Percentiles rank a stretch among this genome's conserved stretches.
phyloP scores from a whole-genome alignment of 2,797 vertebrate genomes.

The Picus viridis region DNA sequence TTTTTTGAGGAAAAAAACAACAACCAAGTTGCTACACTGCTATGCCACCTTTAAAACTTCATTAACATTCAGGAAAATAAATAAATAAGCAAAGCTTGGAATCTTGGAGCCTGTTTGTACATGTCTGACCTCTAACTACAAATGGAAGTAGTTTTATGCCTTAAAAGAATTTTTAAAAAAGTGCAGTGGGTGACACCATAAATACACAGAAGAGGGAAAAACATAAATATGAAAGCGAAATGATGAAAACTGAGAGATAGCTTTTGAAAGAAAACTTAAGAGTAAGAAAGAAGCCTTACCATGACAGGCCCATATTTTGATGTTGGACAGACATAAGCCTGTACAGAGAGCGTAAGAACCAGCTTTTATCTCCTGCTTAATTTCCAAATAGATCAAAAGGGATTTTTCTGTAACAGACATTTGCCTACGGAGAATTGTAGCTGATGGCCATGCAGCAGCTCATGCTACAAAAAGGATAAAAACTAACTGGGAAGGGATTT shows the following conservation, averaged over 20 bases:
- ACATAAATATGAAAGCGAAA: background rate
- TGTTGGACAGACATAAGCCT: background rate
- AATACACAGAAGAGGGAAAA: fast-evolving
- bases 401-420: background rate
- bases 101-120: background rate
- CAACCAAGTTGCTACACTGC: background rate
- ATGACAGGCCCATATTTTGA: background rate
- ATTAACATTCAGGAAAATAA: constrained; percentile 1
- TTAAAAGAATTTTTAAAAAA: background rate
- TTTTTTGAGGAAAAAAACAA: background rate
- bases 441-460: background rate
- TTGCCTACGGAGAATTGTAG: background rate
- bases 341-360: background rate
- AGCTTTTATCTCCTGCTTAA: background rate
- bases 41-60: background rate
- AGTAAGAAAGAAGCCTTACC: background rate
- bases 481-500: background rate
- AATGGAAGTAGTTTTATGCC: background rate
- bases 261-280: background rate
- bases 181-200: fast-evolving
- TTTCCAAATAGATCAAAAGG: background rate
- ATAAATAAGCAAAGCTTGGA: background rate
- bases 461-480: background rate
- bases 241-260: background rate
- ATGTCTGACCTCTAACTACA: background rate